Evolutionary conservation across 2,797 vertebrate species (phyloP).

Genomic region (Crypturellus tataupa): DNA sequence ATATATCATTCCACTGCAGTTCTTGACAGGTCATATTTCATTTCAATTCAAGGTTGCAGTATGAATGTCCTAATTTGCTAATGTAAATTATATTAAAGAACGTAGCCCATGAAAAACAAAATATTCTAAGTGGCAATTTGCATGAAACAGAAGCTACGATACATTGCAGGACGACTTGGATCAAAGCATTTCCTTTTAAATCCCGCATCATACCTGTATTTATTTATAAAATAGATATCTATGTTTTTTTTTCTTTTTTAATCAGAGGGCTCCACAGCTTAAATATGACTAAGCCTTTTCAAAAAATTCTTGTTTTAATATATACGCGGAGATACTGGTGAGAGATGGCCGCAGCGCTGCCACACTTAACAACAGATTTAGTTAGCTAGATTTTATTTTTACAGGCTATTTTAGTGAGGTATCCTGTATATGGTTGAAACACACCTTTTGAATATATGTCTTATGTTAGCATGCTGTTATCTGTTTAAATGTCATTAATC

Average conservation of each 20-base stretch:
- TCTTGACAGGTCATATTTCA: conserved; percentile 66
- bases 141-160: neutral
- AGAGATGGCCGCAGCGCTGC: conserved; percentile 9
- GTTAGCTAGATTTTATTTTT: conserved; percentile 76
- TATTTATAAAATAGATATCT: neutral
- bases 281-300: conserved; percentile 35
- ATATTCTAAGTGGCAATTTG: conserved; percentile 37
- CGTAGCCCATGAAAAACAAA: conserved; percentile 10
- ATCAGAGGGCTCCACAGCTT: conserved; percentile 8
- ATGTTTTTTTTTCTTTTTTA: neutral
- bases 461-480: conserved; percentile 47
- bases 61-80: conserved; percentile 38
- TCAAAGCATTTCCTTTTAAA: conserved; percentile 27
- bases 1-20: conserved; percentile 57
- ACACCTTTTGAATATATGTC: conserved; percentile 63
- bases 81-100: conserved; percentile 60
- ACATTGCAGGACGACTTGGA: conserved; percentile 36
- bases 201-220: neutral
- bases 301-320: conserved; percentile 39
- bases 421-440: conserved; percentile 33
- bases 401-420: conserved; percentile 62
- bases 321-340: neutral
- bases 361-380: conserved; percentile 64
- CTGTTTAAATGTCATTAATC: conserved; percentile 79
- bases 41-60: conserved; percentile 28